These are phyloP conservation scores for Callionymus lyra DNA, from an alignment of 2,113 vertebrate species.

Conservation along the genomic window DNA sequence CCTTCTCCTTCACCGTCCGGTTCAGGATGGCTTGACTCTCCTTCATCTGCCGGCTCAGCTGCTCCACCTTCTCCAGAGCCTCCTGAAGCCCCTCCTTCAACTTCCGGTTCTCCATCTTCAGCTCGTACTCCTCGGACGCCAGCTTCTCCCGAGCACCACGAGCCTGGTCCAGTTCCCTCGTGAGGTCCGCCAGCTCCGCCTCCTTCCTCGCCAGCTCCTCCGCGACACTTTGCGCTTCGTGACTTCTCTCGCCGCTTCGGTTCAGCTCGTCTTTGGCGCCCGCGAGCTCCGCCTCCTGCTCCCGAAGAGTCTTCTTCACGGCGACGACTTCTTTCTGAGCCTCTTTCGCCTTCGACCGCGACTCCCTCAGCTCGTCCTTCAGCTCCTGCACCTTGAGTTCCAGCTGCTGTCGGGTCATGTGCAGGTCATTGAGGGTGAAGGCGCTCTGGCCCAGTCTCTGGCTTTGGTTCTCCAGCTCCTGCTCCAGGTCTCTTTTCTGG, in stretches of 20 bases:
- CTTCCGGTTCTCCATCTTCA: constrained; percentile 76
- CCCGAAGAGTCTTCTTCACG: constrained; percentile 66
- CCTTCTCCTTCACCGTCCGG: constrained; percentile 72
- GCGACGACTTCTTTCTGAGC: constrained; percentile 62
- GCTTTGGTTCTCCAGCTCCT: constrained; percentile 71
- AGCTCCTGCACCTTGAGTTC: constrained; percentile 70
- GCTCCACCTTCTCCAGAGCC: constrained; percentile 38
- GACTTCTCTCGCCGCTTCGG: constrained; percentile 34
- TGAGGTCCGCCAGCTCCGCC: constrained; percentile 66
- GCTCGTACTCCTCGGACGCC: constrained; percentile 69
- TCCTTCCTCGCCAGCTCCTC: constrained; percentile 59
- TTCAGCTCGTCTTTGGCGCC: constrained; percentile 48
- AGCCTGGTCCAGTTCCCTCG: constrained; percentile 64
- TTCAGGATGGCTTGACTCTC: constrained; percentile 59
- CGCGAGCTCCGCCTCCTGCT: constrained; percentile 67
- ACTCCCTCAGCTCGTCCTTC: constrained; percentile 67
- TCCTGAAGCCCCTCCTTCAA: constrained; percentile 49
- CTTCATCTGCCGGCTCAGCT: constrained; percentile 66
- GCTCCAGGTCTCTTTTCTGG: constrained; percentile 59
- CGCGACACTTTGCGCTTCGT: constrained; percentile 23
- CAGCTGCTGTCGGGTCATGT: constrained; percentile 74
- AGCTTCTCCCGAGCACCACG: constrained; percentile 65
- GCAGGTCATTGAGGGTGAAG: constrained; percentile 74
- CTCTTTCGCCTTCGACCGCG: constrained; percentile 59
- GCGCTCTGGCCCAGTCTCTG: constrained; percentile 76